These are phyloP conservation scores for Drosophila triauraria DNA, from an alignment of 1,140 invertebrate genomes.

Conservation along the genomic window DNA sequence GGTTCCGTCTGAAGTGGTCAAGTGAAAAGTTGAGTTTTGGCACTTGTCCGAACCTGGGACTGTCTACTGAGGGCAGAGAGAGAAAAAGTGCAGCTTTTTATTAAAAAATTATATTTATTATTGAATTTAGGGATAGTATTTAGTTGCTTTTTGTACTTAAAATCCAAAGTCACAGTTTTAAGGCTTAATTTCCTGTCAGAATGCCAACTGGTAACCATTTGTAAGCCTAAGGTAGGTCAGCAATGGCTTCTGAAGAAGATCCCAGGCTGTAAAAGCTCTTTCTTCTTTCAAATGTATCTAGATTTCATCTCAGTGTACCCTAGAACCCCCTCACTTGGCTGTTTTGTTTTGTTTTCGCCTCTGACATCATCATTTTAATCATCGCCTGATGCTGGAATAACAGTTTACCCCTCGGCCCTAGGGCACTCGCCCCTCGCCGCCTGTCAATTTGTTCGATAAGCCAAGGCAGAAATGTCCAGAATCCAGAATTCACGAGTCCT, in stretches of 20 bases:
- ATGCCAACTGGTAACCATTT: too few species aligned
- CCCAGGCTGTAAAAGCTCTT: neutral
- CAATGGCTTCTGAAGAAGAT: too few species aligned
- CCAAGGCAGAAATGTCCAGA: conserved; percentile 46
- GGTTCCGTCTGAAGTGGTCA: conserved; percentile 71
- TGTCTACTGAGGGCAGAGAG: conserved; percentile 9
- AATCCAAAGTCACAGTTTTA: too few species aligned
- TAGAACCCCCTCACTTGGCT: conserved; percentile 4
- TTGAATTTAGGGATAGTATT: neutral
- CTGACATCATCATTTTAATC: conserved; percentile 83
- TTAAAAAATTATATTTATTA: too few species aligned
- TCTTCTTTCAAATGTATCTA: neutral
- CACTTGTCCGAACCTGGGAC: conserved; percentile 60
- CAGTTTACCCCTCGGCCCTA: conserved; percentile 30
- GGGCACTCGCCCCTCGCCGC: conserved; percentile 12
- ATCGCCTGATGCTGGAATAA: conserved; percentile 59
- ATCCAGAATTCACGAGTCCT: conserved; percentile 14
- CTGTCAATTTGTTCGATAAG: conserved; percentile 80
- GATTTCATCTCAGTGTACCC: neutral
- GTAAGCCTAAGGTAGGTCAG: too few species aligned
- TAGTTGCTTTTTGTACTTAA: neutral
- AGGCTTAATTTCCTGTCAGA: too few species aligned
- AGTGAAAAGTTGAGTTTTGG: conserved; percentile 78
- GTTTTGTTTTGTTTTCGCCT: conserved; percentile 59
- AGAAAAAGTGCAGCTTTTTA: neutral